A percentile compares a stretch with the other conserved stretches of the same genome.
Conservation (phyloP, 2,888 invertebrate species). For the Lithophane semibrunnea region DNA sequence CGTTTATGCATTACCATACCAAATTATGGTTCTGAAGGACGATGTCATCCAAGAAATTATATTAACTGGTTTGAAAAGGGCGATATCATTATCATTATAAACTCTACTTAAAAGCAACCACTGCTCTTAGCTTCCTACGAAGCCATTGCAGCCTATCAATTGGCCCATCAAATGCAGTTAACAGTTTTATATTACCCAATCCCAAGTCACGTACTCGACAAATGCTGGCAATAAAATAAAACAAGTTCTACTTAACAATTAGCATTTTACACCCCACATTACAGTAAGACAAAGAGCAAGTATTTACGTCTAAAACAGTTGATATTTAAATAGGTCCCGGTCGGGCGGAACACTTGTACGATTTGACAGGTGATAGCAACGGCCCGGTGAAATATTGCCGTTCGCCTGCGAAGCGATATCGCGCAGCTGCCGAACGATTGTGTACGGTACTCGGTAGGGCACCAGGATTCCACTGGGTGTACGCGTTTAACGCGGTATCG, state of each 20-base stretch:
- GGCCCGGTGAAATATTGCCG: slow-evolving; percentile 85
- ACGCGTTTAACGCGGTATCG: slow-evolving; percentile 65
- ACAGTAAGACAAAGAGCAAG: slow-evolving; percentile 74
- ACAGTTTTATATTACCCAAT: slow-evolving; percentile 54
- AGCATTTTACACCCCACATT: slow-evolving; percentile 72
- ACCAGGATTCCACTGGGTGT: slow-evolving; percentile 61
- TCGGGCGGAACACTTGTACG: slow-evolving; percentile 88
- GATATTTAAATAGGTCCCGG: slow-evolving; percentile 88
- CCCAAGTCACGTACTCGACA: slow-evolving; percentile 41
- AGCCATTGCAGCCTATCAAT: slow-evolving; percentile 28
- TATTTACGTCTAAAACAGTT: slow-evolving; percentile 83
- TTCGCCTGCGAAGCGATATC: slow-evolving; percentile 76
- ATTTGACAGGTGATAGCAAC: slow-evolving; percentile 89
- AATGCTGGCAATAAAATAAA: slow-evolving; percentile 56
- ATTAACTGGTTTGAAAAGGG: slow-evolving; percentile 3
- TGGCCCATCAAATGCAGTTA: slow-evolving; percentile 46
- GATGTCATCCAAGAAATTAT: slow-evolving; percentile 8
- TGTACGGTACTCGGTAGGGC: slow-evolving; percentile 68
- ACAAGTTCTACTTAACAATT: slow-evolving; percentile 68
- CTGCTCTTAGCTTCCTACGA: slow-evolving; percentile 10
- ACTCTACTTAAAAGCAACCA: slow-evolving; percentile 9
- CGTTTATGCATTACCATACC: slow-evolving; percentile 16
- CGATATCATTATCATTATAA: slow-evolving; percentile 14
- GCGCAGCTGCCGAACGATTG: slow-evolving; percentile 79
- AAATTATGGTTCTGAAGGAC: slow-evolving; percentile 7